phyloP scores from a whole-genome alignment of 1,140 invertebrate species.

The honey bee (Apis mellifera) region DNA sequence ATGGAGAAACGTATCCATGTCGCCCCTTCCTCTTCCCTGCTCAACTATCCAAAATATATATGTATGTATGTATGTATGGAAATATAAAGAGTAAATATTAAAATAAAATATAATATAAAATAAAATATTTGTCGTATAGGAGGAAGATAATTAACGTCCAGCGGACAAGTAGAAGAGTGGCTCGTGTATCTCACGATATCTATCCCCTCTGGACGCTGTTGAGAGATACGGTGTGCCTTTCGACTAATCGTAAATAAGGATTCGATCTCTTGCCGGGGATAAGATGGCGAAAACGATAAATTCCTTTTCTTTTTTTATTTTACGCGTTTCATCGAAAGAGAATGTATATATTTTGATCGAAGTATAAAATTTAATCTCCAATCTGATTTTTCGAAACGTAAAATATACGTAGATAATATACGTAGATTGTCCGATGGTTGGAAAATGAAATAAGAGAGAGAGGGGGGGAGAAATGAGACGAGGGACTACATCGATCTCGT shows the following conservation, averaged over 20 bases:
- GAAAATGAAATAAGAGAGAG: too few species aligned
- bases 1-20: neutral
- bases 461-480: neutral
- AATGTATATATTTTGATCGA: too few species aligned
- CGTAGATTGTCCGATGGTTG: too few species aligned
- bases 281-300: constrained; percentile 7
- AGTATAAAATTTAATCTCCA: too few species aligned
- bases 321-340: too few species aligned
- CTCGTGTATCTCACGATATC: constrained; percentile 54
- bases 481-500: neutral
- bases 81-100: too few species aligned
- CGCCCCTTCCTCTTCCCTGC: too few species aligned
- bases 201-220: constrained; percentile 13
- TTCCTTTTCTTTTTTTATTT: neutral
- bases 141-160: constrained; percentile 70
- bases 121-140: neutral
- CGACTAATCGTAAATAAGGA: constrained; percentile 36
- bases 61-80: too few species aligned
- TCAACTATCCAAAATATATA: too few species aligned
- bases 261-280: constrained; percentile 27
- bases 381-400: too few species aligned
- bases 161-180: constrained; percentile 33
- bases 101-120: too few species aligned
- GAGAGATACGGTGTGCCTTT: constrained; percentile 50
- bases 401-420: too few species aligned